A percentile compares a stretch with the other conserved stretches of the same genome.
phyloP scores from a whole-genome alignment of 2,888 invertebrate genomes.

The Oegoconia quadripuncta region DNA sequence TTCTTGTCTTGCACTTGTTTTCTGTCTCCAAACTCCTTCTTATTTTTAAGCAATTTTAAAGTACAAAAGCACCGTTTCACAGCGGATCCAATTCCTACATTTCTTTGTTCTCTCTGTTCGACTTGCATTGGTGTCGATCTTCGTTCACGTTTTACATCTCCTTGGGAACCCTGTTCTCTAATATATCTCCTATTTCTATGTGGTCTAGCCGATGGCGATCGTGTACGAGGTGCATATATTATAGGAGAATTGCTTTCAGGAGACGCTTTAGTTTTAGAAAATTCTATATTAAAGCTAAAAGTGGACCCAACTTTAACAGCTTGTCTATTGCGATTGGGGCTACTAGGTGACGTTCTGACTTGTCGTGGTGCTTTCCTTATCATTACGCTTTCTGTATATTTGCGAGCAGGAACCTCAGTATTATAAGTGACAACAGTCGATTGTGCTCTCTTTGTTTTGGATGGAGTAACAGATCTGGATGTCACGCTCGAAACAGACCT shows the following conservation, averaged over 20 bases:
- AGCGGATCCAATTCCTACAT: conserved; percentile 11
- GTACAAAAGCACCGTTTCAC: conserved; percentile 28
- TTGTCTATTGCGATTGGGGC: conserved; percentile 17
- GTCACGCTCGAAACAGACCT: conserved; percentile 32
- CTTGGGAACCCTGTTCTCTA: conserved; percentile 9
- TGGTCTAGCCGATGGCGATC: not conserved
- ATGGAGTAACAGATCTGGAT: conserved; percentile 10
- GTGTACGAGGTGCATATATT: not conserved
- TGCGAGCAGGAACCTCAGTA: conserved; percentile 14
- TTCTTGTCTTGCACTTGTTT: not conserved
- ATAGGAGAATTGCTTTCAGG: not conserved
- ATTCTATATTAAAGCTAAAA: conserved; percentile 25
- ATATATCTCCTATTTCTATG: conserved; percentile 2
- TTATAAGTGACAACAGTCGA: conserved; percentile 21
- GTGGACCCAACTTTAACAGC: conserved; percentile 21
- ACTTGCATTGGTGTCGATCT: conserved; percentile 8
- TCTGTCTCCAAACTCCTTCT: conserved; percentile 6
- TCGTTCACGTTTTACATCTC: conserved; percentile 2
- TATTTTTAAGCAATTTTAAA: conserved; percentile 7
- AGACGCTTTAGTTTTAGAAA: conserved; percentile 21
- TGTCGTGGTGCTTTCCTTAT: conserved; percentile 4
- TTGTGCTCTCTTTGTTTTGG: conserved; percentile 29
- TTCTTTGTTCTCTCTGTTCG: conserved; percentile 9
- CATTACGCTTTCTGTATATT: conserved; percentile 4
- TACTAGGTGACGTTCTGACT: conserved; percentile 10